phyloP scores from a whole-genome alignment of 2,113 vertebrate species.

The Petrocephalus microphthalmus region DNA sequence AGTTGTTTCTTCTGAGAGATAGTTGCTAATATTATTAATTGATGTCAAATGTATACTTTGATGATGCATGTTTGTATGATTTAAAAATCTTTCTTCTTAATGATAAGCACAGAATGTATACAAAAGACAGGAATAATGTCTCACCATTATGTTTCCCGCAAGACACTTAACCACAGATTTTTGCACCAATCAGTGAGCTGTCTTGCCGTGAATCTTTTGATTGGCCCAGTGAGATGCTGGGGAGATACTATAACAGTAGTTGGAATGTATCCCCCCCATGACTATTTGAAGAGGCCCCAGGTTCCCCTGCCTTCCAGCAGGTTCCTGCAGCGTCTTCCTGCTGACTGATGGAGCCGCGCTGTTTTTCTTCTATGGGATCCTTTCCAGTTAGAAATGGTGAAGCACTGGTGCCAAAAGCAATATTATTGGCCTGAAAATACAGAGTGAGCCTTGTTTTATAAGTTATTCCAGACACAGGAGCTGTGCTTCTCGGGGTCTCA shows the following conservation, averaged over 20 bases:
- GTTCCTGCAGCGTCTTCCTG: background rate
- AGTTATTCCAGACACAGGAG: slow-evolving; percentile 40
- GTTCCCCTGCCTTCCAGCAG: background rate
- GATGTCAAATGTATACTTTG: background rate
- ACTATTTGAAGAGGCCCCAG: background rate
- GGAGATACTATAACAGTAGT: background rate
- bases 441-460: slow-evolving; percentile 44
- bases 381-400: slow-evolving; percentile 27
- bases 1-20: background rate
- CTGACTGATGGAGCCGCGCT: background rate
- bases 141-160: background rate
- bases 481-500: slow-evolving; percentile 19
- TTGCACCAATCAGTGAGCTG: background rate
- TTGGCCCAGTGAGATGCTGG: background rate
- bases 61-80: background rate
- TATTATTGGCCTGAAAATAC: slow-evolving; percentile 34
- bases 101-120: background rate
- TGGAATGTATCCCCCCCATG: background rate
- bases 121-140: background rate
- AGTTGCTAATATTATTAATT: background rate
- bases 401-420: slow-evolving; percentile 35
- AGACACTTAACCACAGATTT: background rate
- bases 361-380: slow-evolving; percentile 17
- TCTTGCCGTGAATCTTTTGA: background rate
- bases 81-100: background rate